phyloP scores from a whole-genome alignment of 2,113 vertebrate genomes.

The Gallinago undulata region DNA sequence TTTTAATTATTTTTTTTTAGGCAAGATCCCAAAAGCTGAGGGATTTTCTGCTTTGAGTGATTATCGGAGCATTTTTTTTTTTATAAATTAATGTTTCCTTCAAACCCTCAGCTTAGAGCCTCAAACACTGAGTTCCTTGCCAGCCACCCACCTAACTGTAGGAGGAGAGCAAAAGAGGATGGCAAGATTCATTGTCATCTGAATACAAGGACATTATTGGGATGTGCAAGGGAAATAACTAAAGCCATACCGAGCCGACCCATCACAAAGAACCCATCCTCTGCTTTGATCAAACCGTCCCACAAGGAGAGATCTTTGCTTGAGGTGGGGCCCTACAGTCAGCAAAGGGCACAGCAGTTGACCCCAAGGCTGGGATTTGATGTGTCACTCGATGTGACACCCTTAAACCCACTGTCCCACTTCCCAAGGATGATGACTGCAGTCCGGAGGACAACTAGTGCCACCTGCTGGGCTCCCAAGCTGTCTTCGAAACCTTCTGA shows the following conservation, averaged over 20 bases:
- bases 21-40: background rate
- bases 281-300: background rate
- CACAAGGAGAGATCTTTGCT: too few species aligned
- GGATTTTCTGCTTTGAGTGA: background rate
- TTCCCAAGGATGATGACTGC: background rate
- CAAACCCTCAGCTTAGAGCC: background rate
- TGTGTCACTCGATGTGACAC: rapidly evolving
- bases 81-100: background rate
- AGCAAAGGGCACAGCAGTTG: rapidly evolving
- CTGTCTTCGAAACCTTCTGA: background rate
- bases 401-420: rapidly evolving
- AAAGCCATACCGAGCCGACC: background rate
- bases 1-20: background rate
- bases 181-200: background rate
- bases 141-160: background rate
- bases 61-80: background rate
- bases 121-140: background rate
- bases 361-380: background rate
- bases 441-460: background rate
- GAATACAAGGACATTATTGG: background rate
- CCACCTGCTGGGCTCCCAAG: background rate
- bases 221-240: background rate
- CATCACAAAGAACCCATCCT: background rate
- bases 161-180: background rate
- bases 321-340: rapidly evolving